Evolutionary conservation across 2,888 invertebrate genomes (phyloP).

Genomic region (Aphrophora alni): DNA sequence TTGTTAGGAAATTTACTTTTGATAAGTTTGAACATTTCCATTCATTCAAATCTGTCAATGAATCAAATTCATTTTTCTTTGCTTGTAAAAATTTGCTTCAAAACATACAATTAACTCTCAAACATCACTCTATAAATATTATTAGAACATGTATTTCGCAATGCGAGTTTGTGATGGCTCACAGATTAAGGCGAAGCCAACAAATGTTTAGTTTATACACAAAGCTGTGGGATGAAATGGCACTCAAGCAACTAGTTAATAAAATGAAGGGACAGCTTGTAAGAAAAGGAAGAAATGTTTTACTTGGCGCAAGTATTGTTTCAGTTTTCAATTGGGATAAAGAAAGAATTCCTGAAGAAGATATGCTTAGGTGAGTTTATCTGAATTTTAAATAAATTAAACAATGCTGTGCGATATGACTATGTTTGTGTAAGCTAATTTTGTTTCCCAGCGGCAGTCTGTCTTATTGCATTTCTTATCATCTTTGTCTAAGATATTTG

Average conservation of each 20-base stretch:
- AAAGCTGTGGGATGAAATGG: constrained; percentile 64
- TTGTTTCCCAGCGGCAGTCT: no score
- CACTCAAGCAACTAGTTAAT: constrained; percentile 48
- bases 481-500: no score
- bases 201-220: constrained; percentile 69
- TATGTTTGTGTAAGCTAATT: no score
- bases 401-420: no score
- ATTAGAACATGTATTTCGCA: constrained; percentile 54
- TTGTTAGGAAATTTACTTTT: not conserved
- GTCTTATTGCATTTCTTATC: no score
- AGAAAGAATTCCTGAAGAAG: constrained; percentile 64
- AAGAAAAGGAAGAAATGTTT: constrained; percentile 62
- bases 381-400: no score
- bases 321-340: constrained; percentile 67
- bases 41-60: not conserved
- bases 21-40: not conserved
- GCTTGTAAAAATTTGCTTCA: constrained; percentile 9
- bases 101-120: constrained; percentile 54
- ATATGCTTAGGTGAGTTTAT: constrained; percentile 59
- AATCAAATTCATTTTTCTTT: not conserved
- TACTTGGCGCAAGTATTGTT: constrained; percentile 64
- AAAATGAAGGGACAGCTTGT: constrained; percentile 58
- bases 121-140: constrained; percentile 60
- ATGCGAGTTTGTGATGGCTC: constrained; percentile 59
- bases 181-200: constrained; percentile 66